These are phyloP conservation scores for Umimayanthus kanabou DNA, from an alignment of 92 coral and sea anemone species.

Conservation along the genomic window DNA sequence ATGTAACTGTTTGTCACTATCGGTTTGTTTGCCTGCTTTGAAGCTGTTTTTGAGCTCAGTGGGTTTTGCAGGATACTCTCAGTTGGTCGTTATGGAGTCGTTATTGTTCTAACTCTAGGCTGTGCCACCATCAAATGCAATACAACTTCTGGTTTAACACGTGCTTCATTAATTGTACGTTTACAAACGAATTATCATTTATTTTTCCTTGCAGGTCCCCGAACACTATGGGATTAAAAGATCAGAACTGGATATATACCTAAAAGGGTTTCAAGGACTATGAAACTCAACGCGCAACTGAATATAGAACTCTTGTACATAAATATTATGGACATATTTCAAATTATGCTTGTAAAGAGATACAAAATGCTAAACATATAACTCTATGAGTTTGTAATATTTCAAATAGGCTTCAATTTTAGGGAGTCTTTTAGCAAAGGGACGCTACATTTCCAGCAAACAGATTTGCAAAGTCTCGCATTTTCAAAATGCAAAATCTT, in stretches of 20 bases:
- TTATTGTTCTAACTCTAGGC: conserved; percentile 1
- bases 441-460: neutral
- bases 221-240: conserved; percentile 93
- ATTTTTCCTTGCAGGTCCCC: conserved; percentile 56
- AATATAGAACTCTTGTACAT: conserved; percentile 38
- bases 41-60: neutral
- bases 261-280: conserved; percentile 80
- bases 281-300: conserved; percentile 34
- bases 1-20: neutral
- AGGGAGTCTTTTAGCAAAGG: conserved; percentile 5
- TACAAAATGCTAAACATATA: conserved; percentile 17
- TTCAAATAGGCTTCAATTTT: conserved; percentile 21
- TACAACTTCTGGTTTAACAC: conserved; percentile 20
- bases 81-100: conserved; percentile 21
- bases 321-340: conserved; percentile 35
- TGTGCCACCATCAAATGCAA: conserved; percentile 25
- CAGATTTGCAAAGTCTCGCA: conserved; percentile 19
- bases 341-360: conserved; percentile 43
- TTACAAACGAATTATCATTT: conserved; percentile 16
- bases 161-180: conserved; percentile 18
- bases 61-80: neutral
- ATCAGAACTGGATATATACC: conserved; percentile 88
- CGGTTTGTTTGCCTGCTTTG: neutral
- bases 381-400: conserved; percentile 35
- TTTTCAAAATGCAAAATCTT: conserved; percentile 30